Evolutionary conservation across 2,113 vertebrate genomes (phyloP).

Genomic region (Verasper variegatus): DNA sequence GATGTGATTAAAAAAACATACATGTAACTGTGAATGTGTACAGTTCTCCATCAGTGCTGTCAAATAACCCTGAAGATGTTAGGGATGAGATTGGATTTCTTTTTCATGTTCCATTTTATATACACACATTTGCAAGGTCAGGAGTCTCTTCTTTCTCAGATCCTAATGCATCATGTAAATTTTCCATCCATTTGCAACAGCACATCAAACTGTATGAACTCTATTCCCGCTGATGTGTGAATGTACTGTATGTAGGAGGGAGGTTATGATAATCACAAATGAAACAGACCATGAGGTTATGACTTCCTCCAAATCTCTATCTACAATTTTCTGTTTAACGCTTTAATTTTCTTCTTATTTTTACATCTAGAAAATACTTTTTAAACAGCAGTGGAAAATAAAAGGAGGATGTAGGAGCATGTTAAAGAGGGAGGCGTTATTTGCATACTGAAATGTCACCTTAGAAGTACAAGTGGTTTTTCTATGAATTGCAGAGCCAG

Average conservation of each 20-base stretch:
- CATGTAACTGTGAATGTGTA: no score
- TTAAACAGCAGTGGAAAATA: no score
- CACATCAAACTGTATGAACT: not conserved
- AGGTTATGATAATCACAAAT: not conserved
- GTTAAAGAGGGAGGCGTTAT: not conserved
- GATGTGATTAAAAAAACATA: no score
- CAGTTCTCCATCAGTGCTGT: no score
- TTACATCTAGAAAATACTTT: no score
- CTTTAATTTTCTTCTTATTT: not conserved
- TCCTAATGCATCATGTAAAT: not conserved
- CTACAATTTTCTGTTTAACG: not conserved
- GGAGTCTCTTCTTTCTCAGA: not conserved
- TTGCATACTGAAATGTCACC: not conserved
- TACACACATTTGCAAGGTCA: no score
- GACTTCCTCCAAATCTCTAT: slow-evolving; percentile 8
- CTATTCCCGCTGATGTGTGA: not conserved
- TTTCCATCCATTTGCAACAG: not conserved
- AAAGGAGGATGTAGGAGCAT: no score
- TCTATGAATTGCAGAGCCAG: not conserved
- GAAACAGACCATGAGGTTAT: not conserved
- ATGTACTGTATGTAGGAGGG: not conserved
- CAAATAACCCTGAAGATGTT: no score
- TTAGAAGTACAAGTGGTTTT: not conserved
- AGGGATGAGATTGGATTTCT: no score
- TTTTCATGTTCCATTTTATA: no score